phyloP scores from a whole-genome alignment of 2,888 invertebrate species.

The Tipula vernalis region DNA sequence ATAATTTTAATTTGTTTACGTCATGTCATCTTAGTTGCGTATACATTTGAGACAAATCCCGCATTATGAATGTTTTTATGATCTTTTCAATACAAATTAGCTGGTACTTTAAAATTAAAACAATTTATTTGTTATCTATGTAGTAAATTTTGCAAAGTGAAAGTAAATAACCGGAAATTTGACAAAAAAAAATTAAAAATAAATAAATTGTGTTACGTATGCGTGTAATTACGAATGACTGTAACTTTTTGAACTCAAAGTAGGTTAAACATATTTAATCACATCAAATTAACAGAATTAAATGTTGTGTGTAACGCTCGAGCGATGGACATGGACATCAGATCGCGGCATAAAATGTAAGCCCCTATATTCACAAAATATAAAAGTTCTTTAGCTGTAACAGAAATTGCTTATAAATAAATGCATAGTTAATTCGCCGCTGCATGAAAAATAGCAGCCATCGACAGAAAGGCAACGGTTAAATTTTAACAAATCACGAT shows the following conservation, averaged over 20 bases:
- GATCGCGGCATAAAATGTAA: neutral
- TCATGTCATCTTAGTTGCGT: too few relatives aligned
- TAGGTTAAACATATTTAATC: neutral
- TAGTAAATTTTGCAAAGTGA: neutral
- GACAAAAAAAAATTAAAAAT: neutral
- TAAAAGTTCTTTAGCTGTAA: too few relatives aligned
- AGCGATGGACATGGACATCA: too few relatives aligned
- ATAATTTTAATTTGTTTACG: neutral
- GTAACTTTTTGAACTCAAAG: neutral
- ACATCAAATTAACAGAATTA: neutral
- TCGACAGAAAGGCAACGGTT: too few relatives aligned
- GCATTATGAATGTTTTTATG: too few relatives aligned
- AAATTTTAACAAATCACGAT: too few relatives aligned
- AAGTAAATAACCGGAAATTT: neutral
- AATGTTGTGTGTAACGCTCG: neutral
- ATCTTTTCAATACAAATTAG: neutral
- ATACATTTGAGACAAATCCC: too few relatives aligned
- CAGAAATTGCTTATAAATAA: too few relatives aligned
- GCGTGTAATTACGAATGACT: neutral
- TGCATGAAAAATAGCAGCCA: too few relatives aligned
- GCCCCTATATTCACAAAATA: too few relatives aligned
- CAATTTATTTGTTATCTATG: neutral
- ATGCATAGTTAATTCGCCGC: too few relatives aligned
- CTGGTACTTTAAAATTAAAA: neutral
- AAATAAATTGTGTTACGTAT: neutral